phyloP scores from a whole-genome alignment of 2,888 invertebrate genomes.

The Xestia xanthographa region DNA sequence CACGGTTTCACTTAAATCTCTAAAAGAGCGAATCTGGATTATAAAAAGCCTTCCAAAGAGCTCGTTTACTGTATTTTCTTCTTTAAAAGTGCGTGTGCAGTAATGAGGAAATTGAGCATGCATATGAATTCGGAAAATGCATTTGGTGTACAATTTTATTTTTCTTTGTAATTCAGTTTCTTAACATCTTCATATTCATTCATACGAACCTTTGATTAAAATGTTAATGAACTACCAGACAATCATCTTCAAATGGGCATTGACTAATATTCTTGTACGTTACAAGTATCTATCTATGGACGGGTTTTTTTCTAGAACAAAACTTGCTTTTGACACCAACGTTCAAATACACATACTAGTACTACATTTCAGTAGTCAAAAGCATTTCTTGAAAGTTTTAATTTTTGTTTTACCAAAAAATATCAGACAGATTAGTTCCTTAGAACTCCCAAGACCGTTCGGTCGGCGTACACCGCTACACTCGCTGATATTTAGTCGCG shows the following conservation, averaged over 20 bases:
- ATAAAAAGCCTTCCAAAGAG: not conserved
- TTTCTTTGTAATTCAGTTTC: not conserved
- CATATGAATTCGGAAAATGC: not conserved
- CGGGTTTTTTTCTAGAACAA: not conserved
- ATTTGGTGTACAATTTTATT: not conserved
- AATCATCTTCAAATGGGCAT: not conserved
- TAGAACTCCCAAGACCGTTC: conserved; percentile 75
- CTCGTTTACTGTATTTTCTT: not conserved
- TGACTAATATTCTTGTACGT: not conserved
- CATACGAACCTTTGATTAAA: not conserved
- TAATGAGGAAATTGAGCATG: not conserved
- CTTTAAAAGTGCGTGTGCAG: not conserved
- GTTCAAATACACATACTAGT: not conserved
- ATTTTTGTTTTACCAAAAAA: not conserved
- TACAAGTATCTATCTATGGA: not conserved
- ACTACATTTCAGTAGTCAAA: not conserved
- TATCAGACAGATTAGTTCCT: conserved; percentile 60
- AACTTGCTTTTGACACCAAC: not conserved
- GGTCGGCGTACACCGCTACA: conserved; percentile 81
- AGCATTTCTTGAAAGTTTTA: not conserved
- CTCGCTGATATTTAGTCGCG: conserved; percentile 91
- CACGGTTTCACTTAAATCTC: no score
- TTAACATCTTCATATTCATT: not conserved
- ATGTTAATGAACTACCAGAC: not conserved
- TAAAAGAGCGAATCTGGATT: not conserved